phyloP scores from a whole-genome alignment of 2,888 invertebrate genomes.

The Scaeva pyrastri region DNA sequence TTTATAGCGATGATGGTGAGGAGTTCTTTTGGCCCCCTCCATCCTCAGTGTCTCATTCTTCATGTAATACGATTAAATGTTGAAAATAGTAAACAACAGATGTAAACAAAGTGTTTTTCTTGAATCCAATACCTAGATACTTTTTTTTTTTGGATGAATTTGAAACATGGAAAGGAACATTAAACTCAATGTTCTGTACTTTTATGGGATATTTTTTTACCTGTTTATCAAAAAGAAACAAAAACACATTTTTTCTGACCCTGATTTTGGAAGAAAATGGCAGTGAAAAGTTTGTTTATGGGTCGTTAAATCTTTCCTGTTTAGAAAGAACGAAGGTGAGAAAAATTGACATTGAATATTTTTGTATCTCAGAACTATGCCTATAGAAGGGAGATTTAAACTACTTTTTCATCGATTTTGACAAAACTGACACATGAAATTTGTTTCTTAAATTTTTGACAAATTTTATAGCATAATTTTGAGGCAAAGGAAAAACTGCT shows the following conservation, averaged over 20 bases:
- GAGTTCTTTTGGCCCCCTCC: slow-evolving; percentile 5
- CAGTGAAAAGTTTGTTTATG: slow-evolving; percentile 1
- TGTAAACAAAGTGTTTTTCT: slow-evolving; percentile 13
- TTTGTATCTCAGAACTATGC: neutral
- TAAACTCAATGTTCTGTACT: slow-evolving; percentile 9
- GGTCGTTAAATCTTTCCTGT: neutral
- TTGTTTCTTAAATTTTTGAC: no score
- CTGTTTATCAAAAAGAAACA: neutral
- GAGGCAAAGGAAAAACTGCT: no score
- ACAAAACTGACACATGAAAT: no score
- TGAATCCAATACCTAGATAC: neutral
- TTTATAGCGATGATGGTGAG: neutral
- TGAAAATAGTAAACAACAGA: slow-evolving; percentile 16
- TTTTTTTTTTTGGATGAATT: neutral
- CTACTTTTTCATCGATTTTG: neutral
- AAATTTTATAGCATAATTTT: no score
- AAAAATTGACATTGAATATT: slow-evolving; percentile 11
- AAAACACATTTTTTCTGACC: neutral
- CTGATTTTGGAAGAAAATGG: slow-evolving; percentile 1
- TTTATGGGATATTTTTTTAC: slow-evolving; percentile 2
- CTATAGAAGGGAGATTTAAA: no score
- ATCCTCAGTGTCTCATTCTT: neutral
- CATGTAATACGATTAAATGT: slow-evolving; percentile 25
- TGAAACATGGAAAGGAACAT: neutral
- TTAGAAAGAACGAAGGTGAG: neutral